Evolutionary conservation across 1,140 invertebrate genomes (phyloP).

Genomic region (Monochamus saltuarius): DNA sequence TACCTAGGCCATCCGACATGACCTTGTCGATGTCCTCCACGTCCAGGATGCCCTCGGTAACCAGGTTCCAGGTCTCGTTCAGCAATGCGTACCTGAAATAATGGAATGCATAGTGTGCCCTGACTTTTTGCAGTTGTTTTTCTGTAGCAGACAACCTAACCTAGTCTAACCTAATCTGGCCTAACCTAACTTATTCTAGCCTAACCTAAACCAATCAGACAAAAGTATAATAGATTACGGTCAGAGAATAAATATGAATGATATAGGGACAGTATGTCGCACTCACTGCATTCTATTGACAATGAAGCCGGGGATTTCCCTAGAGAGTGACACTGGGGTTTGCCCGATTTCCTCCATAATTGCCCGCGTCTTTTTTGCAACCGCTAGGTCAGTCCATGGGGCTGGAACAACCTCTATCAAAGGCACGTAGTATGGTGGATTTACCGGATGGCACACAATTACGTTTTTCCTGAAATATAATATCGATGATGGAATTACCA

Average conservation of each 20-base stretch:
- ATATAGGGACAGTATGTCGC: no score
- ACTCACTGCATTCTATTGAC: constrained; percentile 90
- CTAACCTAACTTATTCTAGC: no score
- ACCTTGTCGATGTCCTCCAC: constrained; percentile 91
- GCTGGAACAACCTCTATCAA: constrained; percentile 93
- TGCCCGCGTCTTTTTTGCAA: constrained; percentile 60
- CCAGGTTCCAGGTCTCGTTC: constrained; percentile 89
- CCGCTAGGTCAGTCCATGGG: constrained; percentile 78
- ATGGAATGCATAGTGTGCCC: no score
- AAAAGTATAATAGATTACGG: no score
- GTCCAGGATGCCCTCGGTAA: constrained; percentile 77
- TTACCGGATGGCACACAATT: constrained; percentile 87
- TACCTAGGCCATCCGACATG: constrained; percentile 93
- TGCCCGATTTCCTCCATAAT: constrained; percentile 90
- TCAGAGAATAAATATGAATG: no score
- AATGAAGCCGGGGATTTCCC: constrained; percentile 90
- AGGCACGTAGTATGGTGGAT: constrained; percentile 94
- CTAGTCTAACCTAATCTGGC: no score
- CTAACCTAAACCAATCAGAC: no score
- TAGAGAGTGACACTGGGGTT: constrained; percentile 79
- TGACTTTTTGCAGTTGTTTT: no score
- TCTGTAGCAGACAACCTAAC: no score
- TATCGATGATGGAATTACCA: no score
- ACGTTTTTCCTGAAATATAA: constrained; percentile 42
- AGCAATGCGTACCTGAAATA: constrained; percentile 81